Percentiles rank a stretch among this genome's conserved stretches.
These are phyloP conservation scores for Genyomyrus donnyi DNA, from an alignment of 2,113 vertebrate genomes.

Conservation along the genomic window DNA sequence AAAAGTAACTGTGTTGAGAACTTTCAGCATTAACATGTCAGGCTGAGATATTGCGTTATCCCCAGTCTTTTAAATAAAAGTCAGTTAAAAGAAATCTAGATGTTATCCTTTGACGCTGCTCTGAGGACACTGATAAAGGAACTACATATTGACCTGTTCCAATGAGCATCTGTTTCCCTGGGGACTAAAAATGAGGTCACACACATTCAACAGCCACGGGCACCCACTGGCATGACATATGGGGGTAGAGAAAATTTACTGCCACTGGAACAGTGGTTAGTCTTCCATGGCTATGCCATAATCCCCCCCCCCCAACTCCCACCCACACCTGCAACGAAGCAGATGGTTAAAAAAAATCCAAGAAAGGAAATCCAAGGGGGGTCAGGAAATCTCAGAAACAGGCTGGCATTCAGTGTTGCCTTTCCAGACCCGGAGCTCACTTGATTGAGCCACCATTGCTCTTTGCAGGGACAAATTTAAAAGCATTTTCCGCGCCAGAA, in stretches of 20 bases:
- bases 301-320: background rate
- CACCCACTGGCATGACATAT: background rate
- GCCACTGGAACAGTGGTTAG: background rate
- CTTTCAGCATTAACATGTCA: background rate
- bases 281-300: background rate
- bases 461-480: background rate
- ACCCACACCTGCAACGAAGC: background rate
- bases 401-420: background rate
- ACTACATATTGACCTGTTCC: background rate
- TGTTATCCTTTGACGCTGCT: background rate
- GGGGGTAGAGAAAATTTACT: background rate
- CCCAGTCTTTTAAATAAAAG: background rate
- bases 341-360: background rate
- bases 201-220: background rate
- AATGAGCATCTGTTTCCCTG: background rate
- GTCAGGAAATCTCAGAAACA: background rate
- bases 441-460: background rate
- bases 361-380: background rate
- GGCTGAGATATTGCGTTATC: background rate
- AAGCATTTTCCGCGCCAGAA: background rate
- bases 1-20: background rate
- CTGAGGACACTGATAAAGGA: background rate
- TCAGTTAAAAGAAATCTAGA: background rate
- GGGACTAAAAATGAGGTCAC: background rate
- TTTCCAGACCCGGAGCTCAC: background rate